A percentile compares a stretch with the other conserved stretches of the same genome.
Evolutionary conservation across 1,140 invertebrate genomes (phyloP).

Genomic region (Drosophila bipectinata): DNA sequence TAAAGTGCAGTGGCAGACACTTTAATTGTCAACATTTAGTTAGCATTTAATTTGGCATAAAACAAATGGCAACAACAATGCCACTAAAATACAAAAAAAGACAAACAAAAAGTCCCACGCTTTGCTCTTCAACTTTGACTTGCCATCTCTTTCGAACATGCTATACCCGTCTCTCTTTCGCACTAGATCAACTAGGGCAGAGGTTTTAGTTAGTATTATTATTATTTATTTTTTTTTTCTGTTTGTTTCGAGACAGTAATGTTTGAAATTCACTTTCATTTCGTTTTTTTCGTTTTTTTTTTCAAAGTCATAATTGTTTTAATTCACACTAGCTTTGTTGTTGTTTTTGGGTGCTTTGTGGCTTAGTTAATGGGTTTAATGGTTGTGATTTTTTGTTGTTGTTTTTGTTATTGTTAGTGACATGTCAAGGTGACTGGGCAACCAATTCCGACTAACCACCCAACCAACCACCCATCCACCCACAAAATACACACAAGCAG

Average conservation of each 20-base stretch:
- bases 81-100: constrained; percentile 1
- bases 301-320: constrained; percentile 52
- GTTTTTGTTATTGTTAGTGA: constrained; percentile 33
- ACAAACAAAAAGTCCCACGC: constrained; percentile 22
- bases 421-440: constrained; percentile 71
- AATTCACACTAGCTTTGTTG: constrained; percentile 46
- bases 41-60: constrained; percentile 77
- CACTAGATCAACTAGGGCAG: background rate
- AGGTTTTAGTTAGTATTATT: background rate
- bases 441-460: constrained; percentile 21
- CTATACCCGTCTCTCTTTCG: constrained; percentile 6
- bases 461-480: background rate
- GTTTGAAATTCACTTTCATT: constrained; percentile 69
- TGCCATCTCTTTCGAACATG: constrained; percentile 9
- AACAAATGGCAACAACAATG: constrained; percentile 62
- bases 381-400: constrained; percentile 25
- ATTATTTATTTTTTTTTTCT: constrained; percentile 11
- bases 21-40: constrained; percentile 79
- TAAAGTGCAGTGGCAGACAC: constrained; percentile 46
- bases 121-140: constrained; percentile 41
- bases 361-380: constrained; percentile 62
- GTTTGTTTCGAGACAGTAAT: constrained; percentile 26
- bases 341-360: background rate
- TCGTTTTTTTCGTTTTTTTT: background rate
- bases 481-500: constrained; percentile 12